Evolutionary conservation across 2,113 vertebrate species (phyloP).

Genomic region (Desmodus rotundus): DNA sequence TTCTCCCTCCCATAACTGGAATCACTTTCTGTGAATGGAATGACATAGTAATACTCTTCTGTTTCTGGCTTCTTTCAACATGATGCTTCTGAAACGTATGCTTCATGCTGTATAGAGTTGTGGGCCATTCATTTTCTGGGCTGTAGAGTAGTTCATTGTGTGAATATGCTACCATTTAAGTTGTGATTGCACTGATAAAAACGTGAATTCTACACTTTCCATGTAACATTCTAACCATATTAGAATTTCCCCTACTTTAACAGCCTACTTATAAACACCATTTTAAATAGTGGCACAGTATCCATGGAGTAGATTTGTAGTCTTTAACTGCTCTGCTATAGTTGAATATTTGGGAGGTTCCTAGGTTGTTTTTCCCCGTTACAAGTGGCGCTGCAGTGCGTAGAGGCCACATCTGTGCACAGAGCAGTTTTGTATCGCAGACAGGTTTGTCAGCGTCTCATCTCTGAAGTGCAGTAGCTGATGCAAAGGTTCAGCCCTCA

Average conservation of each 20-base stretch:
- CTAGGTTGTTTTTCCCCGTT: not conserved
- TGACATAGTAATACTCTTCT: not conserved
- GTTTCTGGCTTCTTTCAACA: not conserved
- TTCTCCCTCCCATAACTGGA: not conserved
- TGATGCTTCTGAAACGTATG: not conserved
- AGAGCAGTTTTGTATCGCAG: not conserved
- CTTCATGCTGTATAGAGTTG: not conserved
- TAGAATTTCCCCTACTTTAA: not conserved
- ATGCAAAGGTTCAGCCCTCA: not conserved
- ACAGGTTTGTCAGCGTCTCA: not conserved
- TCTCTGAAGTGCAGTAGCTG: not conserved
- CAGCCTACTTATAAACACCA: not conserved
- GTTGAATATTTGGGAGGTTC: not conserved
- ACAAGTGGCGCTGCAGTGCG: not conserved
- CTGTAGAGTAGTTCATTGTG: not conserved
- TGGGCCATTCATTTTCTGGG: not conserved
- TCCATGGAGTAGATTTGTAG: not conserved
- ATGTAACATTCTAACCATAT: not conserved
- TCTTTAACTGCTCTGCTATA: not conserved
- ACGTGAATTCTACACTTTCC: not conserved
- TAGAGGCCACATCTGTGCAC: too few relatives aligned
- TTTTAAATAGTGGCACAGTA: not conserved
- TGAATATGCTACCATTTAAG: not conserved
- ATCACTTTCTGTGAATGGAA: not conserved
- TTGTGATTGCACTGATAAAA: not conserved